Conservation (phyloP, 2,888 invertebrate species). For the Leistus spinibarbis region DNA sequence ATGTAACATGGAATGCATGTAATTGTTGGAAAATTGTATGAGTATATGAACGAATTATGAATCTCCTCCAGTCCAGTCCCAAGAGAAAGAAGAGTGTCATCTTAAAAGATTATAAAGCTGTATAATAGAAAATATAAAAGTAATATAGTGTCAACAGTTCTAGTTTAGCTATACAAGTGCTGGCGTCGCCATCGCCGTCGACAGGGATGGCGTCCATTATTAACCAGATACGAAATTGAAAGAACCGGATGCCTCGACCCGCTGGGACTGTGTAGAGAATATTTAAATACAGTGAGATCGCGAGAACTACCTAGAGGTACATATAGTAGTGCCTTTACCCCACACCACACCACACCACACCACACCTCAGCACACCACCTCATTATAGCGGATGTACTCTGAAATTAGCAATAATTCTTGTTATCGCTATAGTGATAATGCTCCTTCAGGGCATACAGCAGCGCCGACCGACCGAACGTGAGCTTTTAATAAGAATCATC, state of each 20-base stretch:
- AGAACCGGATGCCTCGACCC: conserved; percentile 2
- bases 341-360: background rate
- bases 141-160: background rate
- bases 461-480: background rate
- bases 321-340: too few relatives aligned
- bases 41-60: too few relatives aligned
- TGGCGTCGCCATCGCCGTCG: background rate
- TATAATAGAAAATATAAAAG: too few relatives aligned
- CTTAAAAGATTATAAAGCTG: background rate
- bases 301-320: too few relatives aligned
- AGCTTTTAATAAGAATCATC: background rate
- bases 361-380: background rate
- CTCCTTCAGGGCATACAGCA: background rate
- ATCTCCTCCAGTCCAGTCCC: too few relatives aligned
- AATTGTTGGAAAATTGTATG: too few relatives aligned
- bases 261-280: background rate
- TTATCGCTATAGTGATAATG: background rate
- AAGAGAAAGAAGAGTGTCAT: too few relatives aligned
- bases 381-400: background rate
- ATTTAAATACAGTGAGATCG: background rate
- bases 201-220: conserved; percentile 4
- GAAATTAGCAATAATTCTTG: background rate
- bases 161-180: background rate
- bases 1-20: too few relatives aligned
- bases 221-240: conserved; percentile 8